Base-by-base conservation (phyloP, 2,888 invertebrate genomes). In the Chydorus sphaericus region DNA sequence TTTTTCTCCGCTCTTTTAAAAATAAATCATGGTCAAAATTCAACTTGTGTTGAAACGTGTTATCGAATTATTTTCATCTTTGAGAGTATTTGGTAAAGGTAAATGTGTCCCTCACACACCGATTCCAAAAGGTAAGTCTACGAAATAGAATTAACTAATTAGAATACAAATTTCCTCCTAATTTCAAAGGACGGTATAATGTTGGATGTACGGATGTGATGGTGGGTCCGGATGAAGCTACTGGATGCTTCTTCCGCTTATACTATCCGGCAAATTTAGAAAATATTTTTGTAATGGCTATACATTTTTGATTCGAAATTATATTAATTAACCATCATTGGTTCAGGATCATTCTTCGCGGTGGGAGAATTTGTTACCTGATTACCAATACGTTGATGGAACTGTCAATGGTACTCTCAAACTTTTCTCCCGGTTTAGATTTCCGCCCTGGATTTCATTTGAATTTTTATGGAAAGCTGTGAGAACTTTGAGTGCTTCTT, bases 151-250 rank as follows among this genome's bases (percentile, higher is more conserved):
- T n/a, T n/a, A n/a, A n/a, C 26, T 44, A 8, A 23, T 44, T 44
- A 1, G 23, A 14, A 44, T 10, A 1, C 10, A 44, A 23, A 10
- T 23, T n/a, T n/a, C n/a, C n/a, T n/a, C n/a, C n/a, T n/a, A n/a
- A n/a, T n/a, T n/a, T n/a, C 23, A 52, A 52, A 74, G 75, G 78
- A 7, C 70, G 70, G 2, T 74, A 70, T 65, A 67, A 72, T 38
- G 77, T 79, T 30, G 79, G 78, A 53, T 76, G 75, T 62, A 66
- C 73, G 31, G 80, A 80, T 66, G 65, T 79, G 26, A 77, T 78
- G 76, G 68, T 74, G 37, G 48, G 37, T 1, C 48, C 56, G 5
- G 31, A n/a, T 23, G 18, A 31, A 3, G 75, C 71, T 57, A 16
- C 14, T 44, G 77, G 78, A 8, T 64, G 73, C 26, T 78, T 79